Percentiles rank a stretch among this genome's conserved stretches.
Conservation (phyloP, 2,797 vertebrate genomes). For the Myiotriccus ornatus region DNA sequence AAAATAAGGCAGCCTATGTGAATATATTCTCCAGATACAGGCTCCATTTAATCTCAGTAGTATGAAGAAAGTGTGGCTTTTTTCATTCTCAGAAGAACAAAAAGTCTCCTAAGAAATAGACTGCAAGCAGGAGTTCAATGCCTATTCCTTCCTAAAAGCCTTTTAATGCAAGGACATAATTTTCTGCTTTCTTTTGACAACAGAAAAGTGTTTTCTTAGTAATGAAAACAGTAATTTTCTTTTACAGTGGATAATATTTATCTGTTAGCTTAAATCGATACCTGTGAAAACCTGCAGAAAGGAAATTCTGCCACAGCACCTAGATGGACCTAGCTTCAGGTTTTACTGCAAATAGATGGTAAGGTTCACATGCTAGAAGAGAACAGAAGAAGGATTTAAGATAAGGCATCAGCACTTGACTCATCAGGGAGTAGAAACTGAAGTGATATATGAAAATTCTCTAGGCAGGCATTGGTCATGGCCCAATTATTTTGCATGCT, state of each 20-base stretch:
- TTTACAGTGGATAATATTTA: neutral
- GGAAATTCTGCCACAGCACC: neutral
- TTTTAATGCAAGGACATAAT: neutral
- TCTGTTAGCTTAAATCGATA: neutral
- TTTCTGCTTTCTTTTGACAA: slow-evolving; percentile 19
- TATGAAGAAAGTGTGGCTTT: neutral
- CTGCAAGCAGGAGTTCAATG: neutral
- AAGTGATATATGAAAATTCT: neutral
- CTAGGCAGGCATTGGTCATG: neutral
- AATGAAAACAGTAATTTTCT: slow-evolving; percentile 34
- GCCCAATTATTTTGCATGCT: neutral
- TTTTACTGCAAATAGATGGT: neutral
- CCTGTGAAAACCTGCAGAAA: neutral
- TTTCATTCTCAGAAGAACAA: neutral
- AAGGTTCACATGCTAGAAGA: neutral
- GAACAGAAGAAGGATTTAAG: neutral
- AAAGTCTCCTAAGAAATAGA: neutral
- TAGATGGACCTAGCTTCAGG: neutral
- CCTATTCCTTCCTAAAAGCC: neutral
- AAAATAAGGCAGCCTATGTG: neutral
- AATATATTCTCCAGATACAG: neutral
- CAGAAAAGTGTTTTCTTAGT: slow-evolving; percentile 8
- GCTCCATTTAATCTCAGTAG: neutral
- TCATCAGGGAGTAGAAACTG: neutral
- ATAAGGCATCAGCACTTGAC: neutral